Base-by-base conservation (phyloP, 1,140 invertebrate species). In the Mactra quadrangularis region DNA sequence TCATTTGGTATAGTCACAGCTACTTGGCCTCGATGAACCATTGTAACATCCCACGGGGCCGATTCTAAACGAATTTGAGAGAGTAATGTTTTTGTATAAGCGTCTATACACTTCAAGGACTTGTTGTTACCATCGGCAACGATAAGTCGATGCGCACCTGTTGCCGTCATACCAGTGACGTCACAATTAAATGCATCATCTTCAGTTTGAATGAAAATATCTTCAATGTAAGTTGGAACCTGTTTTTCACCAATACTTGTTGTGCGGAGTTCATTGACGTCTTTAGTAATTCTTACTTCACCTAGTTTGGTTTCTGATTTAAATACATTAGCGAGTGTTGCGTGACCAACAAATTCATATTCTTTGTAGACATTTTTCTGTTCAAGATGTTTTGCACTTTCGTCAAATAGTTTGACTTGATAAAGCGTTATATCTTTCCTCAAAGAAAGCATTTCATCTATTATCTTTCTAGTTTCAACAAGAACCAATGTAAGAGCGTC, bases 1-100 rank as follows among this genome's bases (percentile, higher is more conserved):
- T 62, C 59, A 62, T 17, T 62, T 4, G 59, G 59, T 62, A 62
- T 35, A 17, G 59, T 62, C 4, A 62, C 59, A 1, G 59, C 59
- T 6, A 62, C 29, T 19, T 62, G 59, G 4, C 31, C 59, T 35
- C 59, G 29, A 33, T 62, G 59, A 35, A 62, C 29, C 59, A 62
- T 62, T 3, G 59, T 62, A 27, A 62, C 6, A n/a, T 62, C 59
- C 59, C 59, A 62, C 9, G 29, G 59, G 33, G 7, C 31, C 3
- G 59, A 62, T 6, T 11, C 15, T 15, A 62, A 62, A 7, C 15
- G 6, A 1, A 62, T 9, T 1, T 35, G 29, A n/a, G 59, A 62
- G 1, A 17, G 31, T 6, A 62, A 13, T 17, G 29, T 33, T 7
- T 35, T 62, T 33, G 13, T 27, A n/a, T 38, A 6, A 27, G 59